A percentile compares a stretch with the other conserved stretches of the same genome.
Evolutionary conservation across 2,888 invertebrate species (phyloP).

Genomic region (Allacma fusca): DNA sequence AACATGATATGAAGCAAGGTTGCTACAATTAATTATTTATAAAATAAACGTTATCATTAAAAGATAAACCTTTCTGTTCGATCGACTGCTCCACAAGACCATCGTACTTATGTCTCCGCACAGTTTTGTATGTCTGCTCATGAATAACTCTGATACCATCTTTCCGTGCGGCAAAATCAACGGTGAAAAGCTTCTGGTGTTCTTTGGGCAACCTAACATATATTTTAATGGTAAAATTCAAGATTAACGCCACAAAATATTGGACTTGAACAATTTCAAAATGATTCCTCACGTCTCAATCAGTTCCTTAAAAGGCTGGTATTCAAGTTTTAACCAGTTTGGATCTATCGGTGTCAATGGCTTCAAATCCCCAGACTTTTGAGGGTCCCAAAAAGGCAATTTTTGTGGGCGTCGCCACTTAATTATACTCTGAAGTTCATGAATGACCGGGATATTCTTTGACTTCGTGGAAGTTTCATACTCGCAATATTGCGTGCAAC

Average conservation of each 20-base stretch:
- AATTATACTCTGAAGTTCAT: conserved; percentile 65
- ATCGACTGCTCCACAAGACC: conserved; percentile 66
- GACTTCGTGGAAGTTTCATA: conserved; percentile 30
- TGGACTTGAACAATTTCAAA: neutral
- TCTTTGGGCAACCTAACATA: conserved; percentile 54
- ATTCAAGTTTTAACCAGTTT: conserved; percentile 68
- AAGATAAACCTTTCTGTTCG: conserved; percentile 77
- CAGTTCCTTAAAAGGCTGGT: conserved; percentile 62
- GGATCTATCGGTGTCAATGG: conserved; percentile 69
- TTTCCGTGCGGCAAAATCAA: conserved; percentile 47
- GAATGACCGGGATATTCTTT: conserved; percentile 34
- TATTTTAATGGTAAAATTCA: conserved; percentile 3
- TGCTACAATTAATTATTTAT: no score
- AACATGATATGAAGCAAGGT: no score
- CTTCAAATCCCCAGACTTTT: conserved; percentile 76
- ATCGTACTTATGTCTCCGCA: conserved; percentile 55
- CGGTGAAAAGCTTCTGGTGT: conserved; percentile 53
- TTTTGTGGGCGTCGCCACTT: conserved; percentile 80
- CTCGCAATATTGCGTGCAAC: no score
- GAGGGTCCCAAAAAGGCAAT: conserved; percentile 72
- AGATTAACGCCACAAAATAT: neutral
- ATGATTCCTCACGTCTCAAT: conserved; percentile 54
- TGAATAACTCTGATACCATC: conserved; percentile 49
- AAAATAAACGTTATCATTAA: no score
- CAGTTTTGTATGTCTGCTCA: conserved; percentile 43